Evolutionary conservation across 2,113 vertebrate species (phyloP), one percentile per base, ranked within the genome.

Genomic region (Thymallus thymallus): DNA sequence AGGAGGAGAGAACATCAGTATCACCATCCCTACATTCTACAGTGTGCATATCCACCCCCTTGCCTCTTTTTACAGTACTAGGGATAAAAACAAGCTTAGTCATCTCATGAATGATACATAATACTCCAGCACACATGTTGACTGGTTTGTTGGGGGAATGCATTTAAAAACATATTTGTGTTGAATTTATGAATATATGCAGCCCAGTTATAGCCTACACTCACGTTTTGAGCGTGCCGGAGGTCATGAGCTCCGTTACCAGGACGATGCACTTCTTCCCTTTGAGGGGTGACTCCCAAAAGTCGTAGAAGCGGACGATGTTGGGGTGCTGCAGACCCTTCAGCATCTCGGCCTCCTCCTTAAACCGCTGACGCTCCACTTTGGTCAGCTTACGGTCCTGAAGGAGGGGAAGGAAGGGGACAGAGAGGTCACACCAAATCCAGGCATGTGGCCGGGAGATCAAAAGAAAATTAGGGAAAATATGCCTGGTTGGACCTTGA

Each of bases 311-410:
- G 65, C 91, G 91, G 30, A 92, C 91, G 5, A 92, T 92, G 80
- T 92, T 92, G 64, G 91, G 90, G 84, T 92, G 91, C n/a, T 92
- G 91, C 3, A 92, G 93, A 66, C 96, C 96, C 86, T 98, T 97
- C 75, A 98, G 76, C 96, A 98, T 98, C 78, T 97, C 96, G 0
- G 96, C 96, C 90, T 98, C 96, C 82, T 98, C 96, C 82, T 97
- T 97, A 85, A 98, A 98, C 62, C 96, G 92, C 83, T 98, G 96
- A 51, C 96, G 91, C 89, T 98, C 96, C 63, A 94, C 89, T 86
- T 97, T 97, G 23, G 95, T 95, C 84, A 98, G 92, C 80, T 98
- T 98, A 82, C 96, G 94, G 81, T 98, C 96, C 96, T 96, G 74
- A 20, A 26, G n/a, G 64, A 35, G n/a, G 58, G 29, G 51, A 68